Evolutionary conservation across 2,888 invertebrate genomes (phyloP), one percentile per base, ranked within the genome.

Genomic region (Blera fallax): DNA sequence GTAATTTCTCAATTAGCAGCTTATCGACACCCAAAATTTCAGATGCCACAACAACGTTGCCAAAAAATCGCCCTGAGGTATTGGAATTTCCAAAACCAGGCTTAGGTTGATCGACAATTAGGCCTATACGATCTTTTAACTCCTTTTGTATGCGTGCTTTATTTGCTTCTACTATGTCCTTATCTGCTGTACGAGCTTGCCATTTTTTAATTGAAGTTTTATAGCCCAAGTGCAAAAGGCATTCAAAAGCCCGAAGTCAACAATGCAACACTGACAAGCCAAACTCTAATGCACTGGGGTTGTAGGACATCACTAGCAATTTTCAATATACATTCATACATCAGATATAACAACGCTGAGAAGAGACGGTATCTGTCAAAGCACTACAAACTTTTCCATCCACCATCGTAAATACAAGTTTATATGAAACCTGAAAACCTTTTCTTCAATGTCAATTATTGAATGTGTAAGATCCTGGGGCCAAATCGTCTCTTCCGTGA

Each of bases 141-240:
- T 43, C 43, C 14, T 43, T 43, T 43, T 43, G 43, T 43, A 43
- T 14, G 14, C 43, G 14, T 14, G 43, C 14, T 43, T 43, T 43
- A 16, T 43, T 43, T 16, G 14, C 3, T 43, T 3, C 43, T 43
- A 43, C 43, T 43, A 3, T 14, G 1, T 43, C 43, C 7, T 43
- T 43, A 43, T 43, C 43, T 43, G 3, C 43, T 43, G 10, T 40
- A 52, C n/a, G 27, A 52, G 16, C 27, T 52, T 27, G 11, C 52
- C 52, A 27, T 24, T 27, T 52, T n/a, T 27, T 27, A 5, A n/a
- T 27, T 52, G 27, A 18, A 56, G 34, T 4, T 14, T 32, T 56
- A 34, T 56, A 56, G 56, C 32, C 34, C 32, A 32, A 32, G 34
- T 56, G 32, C 56, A 56, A 34, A 18, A 56, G 29, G 56, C 56